phyloP scores from a whole-genome alignment of 2,113 vertebrate species.

The Peromyscus californicus region DNA sequence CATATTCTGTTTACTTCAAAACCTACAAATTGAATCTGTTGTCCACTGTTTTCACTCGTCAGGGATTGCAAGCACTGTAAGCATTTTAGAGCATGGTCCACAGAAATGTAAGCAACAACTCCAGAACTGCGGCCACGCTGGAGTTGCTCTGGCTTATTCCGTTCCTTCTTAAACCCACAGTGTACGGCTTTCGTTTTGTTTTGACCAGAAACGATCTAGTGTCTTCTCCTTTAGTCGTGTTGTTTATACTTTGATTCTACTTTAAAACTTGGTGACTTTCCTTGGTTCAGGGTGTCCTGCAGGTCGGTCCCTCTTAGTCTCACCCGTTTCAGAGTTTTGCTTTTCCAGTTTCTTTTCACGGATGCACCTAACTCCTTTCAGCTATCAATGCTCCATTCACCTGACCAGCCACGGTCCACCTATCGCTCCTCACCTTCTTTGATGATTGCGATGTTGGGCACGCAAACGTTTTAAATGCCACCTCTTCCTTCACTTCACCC shows the following conservation, averaged over 20 bases:
- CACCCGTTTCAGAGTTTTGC: neutral
- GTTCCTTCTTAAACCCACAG: neutral
- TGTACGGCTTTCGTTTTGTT: neutral
- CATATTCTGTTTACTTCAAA: neutral
- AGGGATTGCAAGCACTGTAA: neutral
- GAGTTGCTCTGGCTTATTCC: neutral
- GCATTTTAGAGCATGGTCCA: neutral
- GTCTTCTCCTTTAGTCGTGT: neutral
- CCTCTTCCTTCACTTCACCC: constrained; percentile 18
- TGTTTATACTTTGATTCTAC: neutral
- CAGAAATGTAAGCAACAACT: neutral
- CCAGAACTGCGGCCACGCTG: neutral
- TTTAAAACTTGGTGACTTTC: neutral
- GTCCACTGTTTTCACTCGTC: neutral
- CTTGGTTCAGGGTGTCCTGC: neutral
- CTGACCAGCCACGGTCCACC: neutral
- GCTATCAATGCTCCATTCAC: constrained; percentile 31
- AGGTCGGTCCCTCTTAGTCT: neutral
- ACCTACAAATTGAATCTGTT: neutral
- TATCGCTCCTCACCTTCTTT: constrained; percentile 22
- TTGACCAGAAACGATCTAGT: neutral
- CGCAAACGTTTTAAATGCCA: neutral
- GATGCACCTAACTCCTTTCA: neutral
- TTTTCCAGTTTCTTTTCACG: neutral
- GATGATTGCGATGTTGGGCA: neutral